These are phyloP conservation scores for Scaeva pyrastri DNA, from an alignment of 2,888 invertebrate genomes.

Conservation along the genomic window DNA sequence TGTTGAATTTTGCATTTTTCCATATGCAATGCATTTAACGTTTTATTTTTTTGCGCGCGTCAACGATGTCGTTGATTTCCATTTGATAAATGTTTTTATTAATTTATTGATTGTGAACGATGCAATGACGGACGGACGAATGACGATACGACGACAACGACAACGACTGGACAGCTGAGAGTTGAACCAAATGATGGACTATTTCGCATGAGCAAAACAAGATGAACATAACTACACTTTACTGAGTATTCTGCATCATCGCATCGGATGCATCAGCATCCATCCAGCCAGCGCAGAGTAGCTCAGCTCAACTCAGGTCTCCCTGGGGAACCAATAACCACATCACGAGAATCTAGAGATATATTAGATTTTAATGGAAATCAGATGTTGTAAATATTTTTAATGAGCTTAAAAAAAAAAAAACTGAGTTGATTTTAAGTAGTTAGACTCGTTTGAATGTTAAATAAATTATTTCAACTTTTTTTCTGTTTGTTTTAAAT, in stretches of 20 bases:
- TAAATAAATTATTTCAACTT: neutral
- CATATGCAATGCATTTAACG: slow-evolving; percentile 72
- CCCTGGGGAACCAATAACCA: slow-evolving; percentile 42
- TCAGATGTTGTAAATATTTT: slow-evolving; percentile 41
- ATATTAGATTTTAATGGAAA: slow-evolving; percentile 75
- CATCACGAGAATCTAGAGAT: slow-evolving; percentile 46
- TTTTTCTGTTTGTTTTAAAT: neutral
- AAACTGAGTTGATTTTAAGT: slow-evolving; percentile 1
- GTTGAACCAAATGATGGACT: neutral
- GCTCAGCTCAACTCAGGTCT: slow-evolving; percentile 2
- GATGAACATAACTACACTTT: slow-evolving; percentile 41
- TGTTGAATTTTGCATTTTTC: slow-evolving; percentile 74
- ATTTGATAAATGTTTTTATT: slow-evolving; percentile 76
- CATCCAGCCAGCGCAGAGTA: neutral
- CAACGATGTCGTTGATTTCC: slow-evolving; percentile 56
- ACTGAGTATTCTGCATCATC: slow-evolving; percentile 7
- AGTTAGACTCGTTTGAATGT: neutral
- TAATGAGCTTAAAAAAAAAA: slow-evolving; percentile 24
- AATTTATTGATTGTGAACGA: slow-evolving; percentile 71
- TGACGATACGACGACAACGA: neutral
- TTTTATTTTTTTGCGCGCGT: slow-evolving; percentile 29
- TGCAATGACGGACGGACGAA: slow-evolving; percentile 34
- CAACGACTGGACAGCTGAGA: slow-evolving; percentile 32
- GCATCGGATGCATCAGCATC: no score
- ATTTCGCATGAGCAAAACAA: slow-evolving; percentile 5